These are phyloP conservation scores for Campylomormyrus numenius DNA, from an alignment of 2,113 vertebrate species.

Conservation along the genomic window DNA sequence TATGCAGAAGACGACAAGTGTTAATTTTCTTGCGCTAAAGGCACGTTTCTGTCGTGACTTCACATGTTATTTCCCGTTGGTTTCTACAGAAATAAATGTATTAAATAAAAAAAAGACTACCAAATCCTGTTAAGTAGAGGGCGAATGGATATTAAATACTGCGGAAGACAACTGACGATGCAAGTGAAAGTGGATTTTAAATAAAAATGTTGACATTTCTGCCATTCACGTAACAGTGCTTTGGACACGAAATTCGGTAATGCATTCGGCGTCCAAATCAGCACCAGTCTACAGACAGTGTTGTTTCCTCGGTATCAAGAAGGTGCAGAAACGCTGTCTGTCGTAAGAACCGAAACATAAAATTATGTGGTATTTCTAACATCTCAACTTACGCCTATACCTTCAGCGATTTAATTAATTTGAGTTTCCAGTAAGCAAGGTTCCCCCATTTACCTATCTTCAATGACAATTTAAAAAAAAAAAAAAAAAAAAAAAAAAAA, in stretches of 20 bases:
- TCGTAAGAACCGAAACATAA: neutral
- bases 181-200: neutral
- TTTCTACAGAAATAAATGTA: neutral
- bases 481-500: neutral
- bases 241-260: neutral
- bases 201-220: neutral
- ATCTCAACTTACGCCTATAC: neutral
- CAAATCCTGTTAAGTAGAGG: neutral
- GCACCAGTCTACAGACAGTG: conserved; percentile 18
- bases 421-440: neutral
- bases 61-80: neutral
- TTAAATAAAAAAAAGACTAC: neutral
- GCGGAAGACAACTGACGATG: neutral
- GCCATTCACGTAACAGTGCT: neutral
- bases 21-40: neutral
- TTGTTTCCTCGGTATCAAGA: conserved; percentile 47
- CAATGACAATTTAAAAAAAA: neutral
- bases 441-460: neutral
- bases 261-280: conserved; percentile 20
- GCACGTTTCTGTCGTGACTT: neutral
- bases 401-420: neutral
- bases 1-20: neutral
- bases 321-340: conserved; percentile 17
- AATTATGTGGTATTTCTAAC: neutral
- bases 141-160: neutral